Base-by-base conservation (phyloP, 1,140 invertebrate species). In the Apocrypta bakeri region DNA sequence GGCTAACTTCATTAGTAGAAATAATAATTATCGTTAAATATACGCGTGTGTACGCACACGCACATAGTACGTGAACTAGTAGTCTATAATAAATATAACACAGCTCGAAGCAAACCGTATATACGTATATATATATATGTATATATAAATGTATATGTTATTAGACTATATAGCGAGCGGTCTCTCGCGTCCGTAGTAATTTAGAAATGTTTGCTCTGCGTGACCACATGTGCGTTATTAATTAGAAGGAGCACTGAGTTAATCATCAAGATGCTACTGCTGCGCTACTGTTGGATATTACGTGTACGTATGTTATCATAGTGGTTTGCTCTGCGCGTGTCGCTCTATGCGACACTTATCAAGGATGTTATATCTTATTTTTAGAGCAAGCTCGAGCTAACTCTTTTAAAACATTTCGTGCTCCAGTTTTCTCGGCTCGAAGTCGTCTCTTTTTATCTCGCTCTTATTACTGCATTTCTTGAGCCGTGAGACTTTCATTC, bases 171-270 rank as follows among this genome's bases (percentile, higher is more conserved):
- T n/a, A 9, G 33, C 33, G 3, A 37, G 33, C 9, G n/a, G 3
- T 37, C 33, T 37, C 33, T 37, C 74, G 77, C 29, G 40, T 29
- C 68, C 12, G 11, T 33, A 48, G 69, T 81, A 48, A 74, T 81
- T 74, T 74, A 48, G 24, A 74, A 81, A 66, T 42, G 37, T 79
- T 79, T 71, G 69, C 69, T 31, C 31, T 25, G 69, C 79, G 31
- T 64, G 79, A 80, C 48, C 48, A 33, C 78, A 42, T 40, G 29
- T 40, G 78, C 63, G 31, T 74, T 81, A 81, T 75, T 74, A 81
- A 81, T 81, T 74, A 68, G 71, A 68, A 40, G 61, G 17, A 80
- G 71, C 31, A 48, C 64, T 69, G 63, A 40, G 64, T 29, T 68
- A 48, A 78, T 78, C 37, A 37, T 11, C 11, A 68, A 68, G 63